Conservation (phyloP, 2,797 vertebrate genomes). For the Choloepus didactylus region DNA sequence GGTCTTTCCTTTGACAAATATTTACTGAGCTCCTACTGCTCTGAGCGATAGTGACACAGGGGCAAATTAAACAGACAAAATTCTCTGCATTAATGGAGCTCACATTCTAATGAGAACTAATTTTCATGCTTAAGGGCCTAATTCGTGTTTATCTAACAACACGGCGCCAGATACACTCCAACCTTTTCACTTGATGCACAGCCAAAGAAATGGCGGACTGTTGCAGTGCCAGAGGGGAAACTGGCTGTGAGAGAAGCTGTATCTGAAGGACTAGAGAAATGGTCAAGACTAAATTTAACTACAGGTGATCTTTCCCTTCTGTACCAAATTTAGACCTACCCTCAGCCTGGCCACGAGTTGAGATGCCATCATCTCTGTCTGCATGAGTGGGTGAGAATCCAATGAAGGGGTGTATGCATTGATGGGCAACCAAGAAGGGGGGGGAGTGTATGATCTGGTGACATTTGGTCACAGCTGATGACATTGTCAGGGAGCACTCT, state of each 20-base stretch:
- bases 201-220: accelerated
- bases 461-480: neutral
- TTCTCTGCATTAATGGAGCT: neutral
- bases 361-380: neutral
- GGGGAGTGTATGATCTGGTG: too few relatives aligned
- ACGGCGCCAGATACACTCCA: neutral
- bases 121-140: neutral
- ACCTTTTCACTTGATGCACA: neutral
- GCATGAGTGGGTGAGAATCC: too few relatives aligned
- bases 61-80: neutral
- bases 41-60: neutral
- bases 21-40: neutral
- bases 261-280: neutral
- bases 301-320: neutral
- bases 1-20: neutral
- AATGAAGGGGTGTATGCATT: too few relatives aligned
- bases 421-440: too few relatives aligned
- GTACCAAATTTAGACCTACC: accelerated
- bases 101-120: neutral
- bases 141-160: neutral
- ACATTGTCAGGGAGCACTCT: neutral
- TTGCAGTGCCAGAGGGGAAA: neutral
- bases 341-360: neutral
- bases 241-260: accelerated
- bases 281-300: neutral